These are phyloP conservation scores for Enteromius paludinosus DNA, from an alignment of 2,797 vertebrate species.

Conservation along the genomic window DNA sequence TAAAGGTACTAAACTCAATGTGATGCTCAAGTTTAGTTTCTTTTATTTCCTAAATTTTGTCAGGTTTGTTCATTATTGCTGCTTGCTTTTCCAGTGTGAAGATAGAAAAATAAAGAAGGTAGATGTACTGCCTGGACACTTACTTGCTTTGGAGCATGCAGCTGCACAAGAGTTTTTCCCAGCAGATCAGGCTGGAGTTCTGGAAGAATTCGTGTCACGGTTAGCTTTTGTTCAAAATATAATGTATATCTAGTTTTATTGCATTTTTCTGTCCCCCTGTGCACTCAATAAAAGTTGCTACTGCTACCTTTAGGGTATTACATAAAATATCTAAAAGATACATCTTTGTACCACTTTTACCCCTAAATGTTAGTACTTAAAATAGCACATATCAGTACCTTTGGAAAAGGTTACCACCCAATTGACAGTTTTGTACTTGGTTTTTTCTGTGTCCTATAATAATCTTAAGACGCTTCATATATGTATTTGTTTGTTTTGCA, in stretches of 20 bases:
- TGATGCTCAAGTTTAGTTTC: not conserved
- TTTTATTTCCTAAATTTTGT: not conserved
- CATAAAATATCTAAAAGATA: not conserved
- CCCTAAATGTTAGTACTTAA: not conserved
- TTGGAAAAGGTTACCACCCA: not conserved
- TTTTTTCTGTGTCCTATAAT: not conserved
- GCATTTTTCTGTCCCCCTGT: not conserved
- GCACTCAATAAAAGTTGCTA: not conserved
- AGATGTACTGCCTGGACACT: conserved; percentile 83
- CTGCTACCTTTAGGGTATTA: not conserved
- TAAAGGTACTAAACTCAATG: conserved; percentile 82
- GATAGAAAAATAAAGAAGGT: conserved; percentile 85
- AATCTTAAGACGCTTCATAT: not conserved
- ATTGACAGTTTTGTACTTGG: not conserved
- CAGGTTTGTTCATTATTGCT: not conserved
- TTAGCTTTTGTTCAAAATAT: conserved; percentile 67
- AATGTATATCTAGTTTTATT: not conserved
- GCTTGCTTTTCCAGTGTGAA: conserved; percentile 82
- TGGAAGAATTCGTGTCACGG: conserved; percentile 84
- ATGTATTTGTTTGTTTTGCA: conserved; percentile 64
- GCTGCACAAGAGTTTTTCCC: conserved; percentile 92
- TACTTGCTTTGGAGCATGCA: conserved; percentile 89
- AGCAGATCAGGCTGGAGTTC: conserved; percentile 80
- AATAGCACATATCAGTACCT: not conserved
- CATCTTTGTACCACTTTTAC: not conserved